Percentiles rank a stretch among this genome's conserved stretches.
These are phyloP conservation scores for Caenorhabditis remanei DNA, from an alignment of 1,140 invertebrate species.

Conservation along the genomic window DNA sequence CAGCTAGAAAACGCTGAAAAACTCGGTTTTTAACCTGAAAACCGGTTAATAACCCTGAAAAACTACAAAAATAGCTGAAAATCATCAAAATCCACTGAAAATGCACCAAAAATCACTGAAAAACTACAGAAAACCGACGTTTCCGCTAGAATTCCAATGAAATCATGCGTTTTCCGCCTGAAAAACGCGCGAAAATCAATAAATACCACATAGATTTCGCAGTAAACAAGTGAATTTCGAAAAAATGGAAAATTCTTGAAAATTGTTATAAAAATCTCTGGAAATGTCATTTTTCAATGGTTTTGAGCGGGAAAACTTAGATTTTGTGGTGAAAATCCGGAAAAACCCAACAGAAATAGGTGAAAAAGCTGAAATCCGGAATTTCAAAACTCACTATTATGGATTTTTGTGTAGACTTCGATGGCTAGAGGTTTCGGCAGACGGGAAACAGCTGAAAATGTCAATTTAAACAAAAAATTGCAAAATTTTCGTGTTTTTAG, in stretches of 20 bases:
- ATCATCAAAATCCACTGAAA: no score
- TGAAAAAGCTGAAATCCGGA: not conserved
- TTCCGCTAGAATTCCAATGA: no score
- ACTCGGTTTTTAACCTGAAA: not conserved
- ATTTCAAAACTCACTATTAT: not conserved
- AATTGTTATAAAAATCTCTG: not conserved
- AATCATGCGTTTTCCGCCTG: no score
- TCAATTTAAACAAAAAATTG: no score
- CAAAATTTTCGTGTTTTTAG: not conserved
- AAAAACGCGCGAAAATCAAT: no score
- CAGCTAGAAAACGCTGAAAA: not conserved
- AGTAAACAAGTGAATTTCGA: no score
- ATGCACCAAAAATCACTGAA: no score
- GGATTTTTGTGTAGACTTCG: conserved; percentile 20
- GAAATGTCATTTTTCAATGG: no score
- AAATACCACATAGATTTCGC: no score
- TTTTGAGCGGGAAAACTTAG: no score
- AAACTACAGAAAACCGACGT: no score
- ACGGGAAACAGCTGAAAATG: not conserved
- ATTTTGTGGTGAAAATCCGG: not conserved
- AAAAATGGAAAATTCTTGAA: not conserved
- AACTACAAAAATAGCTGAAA: not conserved
- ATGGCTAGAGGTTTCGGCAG: conserved; percentile 21
- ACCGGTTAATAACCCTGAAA: not conserved
- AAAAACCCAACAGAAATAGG: not conserved